Evolutionary conservation across 1,140 invertebrate species (phyloP).

Genomic region (Drosophila triauraria): DNA sequence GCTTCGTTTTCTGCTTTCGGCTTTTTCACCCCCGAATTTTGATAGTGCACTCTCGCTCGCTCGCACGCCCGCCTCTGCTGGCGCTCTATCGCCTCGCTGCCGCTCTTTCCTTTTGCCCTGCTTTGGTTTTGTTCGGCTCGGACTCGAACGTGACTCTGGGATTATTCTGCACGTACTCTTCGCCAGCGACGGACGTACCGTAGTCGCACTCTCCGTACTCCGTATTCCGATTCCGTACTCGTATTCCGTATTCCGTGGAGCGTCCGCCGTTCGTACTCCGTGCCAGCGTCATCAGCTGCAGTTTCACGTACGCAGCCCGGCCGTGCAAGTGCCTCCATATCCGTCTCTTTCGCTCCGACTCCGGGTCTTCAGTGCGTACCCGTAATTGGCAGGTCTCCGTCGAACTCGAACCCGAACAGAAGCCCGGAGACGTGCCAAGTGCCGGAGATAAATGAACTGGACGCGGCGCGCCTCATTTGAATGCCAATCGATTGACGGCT

Average conservation of each 20-base stretch:
- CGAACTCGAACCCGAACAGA: constrained; percentile 18
- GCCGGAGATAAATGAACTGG: constrained; percentile 69
- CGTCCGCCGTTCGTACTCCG: constrained; percentile 12
- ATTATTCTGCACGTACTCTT: constrained; percentile 85
- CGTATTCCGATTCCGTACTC: constrained; percentile 31
- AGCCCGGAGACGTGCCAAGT: constrained; percentile 70
- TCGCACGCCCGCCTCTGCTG: constrained; percentile 23
- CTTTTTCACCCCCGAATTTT: constrained; percentile 76
- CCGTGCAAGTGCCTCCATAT: constrained; percentile 59
- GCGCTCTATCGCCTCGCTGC: constrained; percentile 16
- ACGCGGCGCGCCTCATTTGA: constrained; percentile 77
- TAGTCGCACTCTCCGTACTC: constrained; percentile 43
- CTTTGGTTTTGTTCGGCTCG: constrained; percentile 84
- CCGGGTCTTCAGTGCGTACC: constrained; percentile 58
- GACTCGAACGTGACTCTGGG: constrained; percentile 83
- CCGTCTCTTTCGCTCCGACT: constrained; percentile 25
- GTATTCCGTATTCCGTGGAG: constrained; percentile 43
- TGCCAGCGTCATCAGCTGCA: constrained; percentile 63
- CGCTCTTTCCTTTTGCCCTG: constrained; percentile 72
- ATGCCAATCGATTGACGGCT: constrained; percentile 70
- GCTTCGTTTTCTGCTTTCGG: constrained; percentile 28
- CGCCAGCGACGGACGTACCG: constrained; percentile 83
- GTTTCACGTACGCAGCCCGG: constrained; percentile 77
- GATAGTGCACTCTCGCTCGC: constrained; percentile 42
- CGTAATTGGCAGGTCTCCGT: constrained; percentile 76